Base-by-base conservation (phyloP, 2,113 vertebrate genomes). In the Acrocephalus kingi region DNA sequence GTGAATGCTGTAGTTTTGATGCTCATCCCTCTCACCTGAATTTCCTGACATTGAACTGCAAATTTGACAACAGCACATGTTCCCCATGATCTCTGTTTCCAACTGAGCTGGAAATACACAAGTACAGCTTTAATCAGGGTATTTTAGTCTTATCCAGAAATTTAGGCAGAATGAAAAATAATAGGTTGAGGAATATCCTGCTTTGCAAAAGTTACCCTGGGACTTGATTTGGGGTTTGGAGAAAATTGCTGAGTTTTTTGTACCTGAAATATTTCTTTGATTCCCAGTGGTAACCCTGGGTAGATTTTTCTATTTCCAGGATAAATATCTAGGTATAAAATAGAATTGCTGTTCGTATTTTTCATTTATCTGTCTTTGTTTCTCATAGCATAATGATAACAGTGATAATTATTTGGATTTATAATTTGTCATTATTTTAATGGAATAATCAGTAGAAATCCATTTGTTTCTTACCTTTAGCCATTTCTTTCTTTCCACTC, bases 161-260 rank as follows among this genome's bases (percentile, higher is more conserved):
- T 73, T 79, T 55, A 64, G 74, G n/a, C 62, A 87, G 84, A 96
- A 81, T 79, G 66, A 85, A 89, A 93, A 95, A 87, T 85, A 73
- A 73, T 31, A 75, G 91, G 54, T 85, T 85, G 54, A 66, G 43
- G 56, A 94, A 54, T 37, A 56, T n/a, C 62, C 58, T 83, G 43
- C 78, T 87, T 87, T 89, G 62, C n/a, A 58, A 46, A 82, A 51
- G 28, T 91, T 93, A 54, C 63, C 90, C 79, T 64, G 75, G 43
- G 46, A 62, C 63, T 87, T 93, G 75, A 90, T 94, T 92, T 90
- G 62, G 37, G 71, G 78, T 94, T 95, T 58, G 59, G 63, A 88
- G 11, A 66, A 94, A 91, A 91, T 58, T 28, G 52, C 41, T 49
- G 62, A 66, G 22, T 83, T 83, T 74, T 89, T 46, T 69, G 12